Percentiles rank a stretch among this genome's conserved stretches.
Conservation (phyloP, 1,140 invertebrate species). For the Metopolophium dirhodum region DNA sequence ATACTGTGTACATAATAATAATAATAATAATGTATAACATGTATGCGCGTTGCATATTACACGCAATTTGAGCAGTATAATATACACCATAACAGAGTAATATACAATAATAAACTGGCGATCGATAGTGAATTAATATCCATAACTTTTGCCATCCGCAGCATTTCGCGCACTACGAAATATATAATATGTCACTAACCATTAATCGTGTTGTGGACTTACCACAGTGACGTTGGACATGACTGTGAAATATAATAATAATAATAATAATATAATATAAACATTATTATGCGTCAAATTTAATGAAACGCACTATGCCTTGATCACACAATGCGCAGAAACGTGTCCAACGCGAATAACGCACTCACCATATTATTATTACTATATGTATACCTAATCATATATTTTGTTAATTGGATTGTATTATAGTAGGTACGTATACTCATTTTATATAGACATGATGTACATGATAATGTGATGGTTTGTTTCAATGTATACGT, state of each 20-base stretch:
- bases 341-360: background rate
- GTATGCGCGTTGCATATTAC: background rate
- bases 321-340: background rate
- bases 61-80: background rate
- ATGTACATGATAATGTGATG: background rate
- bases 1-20: too few species aligned
- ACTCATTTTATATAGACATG: background rate
- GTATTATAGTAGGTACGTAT: background rate
- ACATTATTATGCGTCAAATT: background rate
- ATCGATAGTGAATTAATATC: background rate
- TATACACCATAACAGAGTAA: background rate
- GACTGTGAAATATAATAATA: background rate
- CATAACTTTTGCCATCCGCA: background rate
- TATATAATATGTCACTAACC: too few species aligned
- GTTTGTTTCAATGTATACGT: background rate
- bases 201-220: background rate
- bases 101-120: too few species aligned
- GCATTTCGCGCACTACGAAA: background rate
- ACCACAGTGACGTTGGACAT: background rate
- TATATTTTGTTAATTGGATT: background rate
- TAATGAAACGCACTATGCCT: background rate
- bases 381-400: background rate
- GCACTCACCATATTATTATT: background rate
- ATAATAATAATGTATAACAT: too few species aligned
- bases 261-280: too few species aligned